Percentiles rank a stretch among this genome's conserved stretches.
phyloP scores from a whole-genome alignment of 2,888 invertebrate genomes.

The Scelioninae gen. 1 region DNA sequence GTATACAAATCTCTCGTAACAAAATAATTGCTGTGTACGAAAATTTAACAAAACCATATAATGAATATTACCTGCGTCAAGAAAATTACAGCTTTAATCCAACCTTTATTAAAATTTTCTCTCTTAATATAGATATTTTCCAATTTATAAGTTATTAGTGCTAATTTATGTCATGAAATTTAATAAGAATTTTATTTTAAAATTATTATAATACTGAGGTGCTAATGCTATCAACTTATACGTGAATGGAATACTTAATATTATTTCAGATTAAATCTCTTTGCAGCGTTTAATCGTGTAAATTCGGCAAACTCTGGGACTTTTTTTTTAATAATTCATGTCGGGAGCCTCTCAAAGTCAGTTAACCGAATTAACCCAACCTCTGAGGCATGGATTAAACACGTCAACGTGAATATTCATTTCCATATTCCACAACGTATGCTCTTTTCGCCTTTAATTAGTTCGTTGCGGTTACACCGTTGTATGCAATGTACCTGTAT shows the following conservation, averaged over 20 bases:
- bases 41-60: not conserved
- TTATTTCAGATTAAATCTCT: slow-evolving; percentile 2
- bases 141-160: not conserved
- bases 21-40: not conserved
- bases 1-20: not conserved
- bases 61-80: not conserved
- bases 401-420: slow-evolving; percentile 49
- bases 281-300: slow-evolving; percentile 16
- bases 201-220: not conserved
- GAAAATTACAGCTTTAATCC: not conserved
- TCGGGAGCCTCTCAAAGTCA: slow-evolving; percentile 28
- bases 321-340: slow-evolving; percentile 29
- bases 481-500: not conserved
- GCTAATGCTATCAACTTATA: not conserved
- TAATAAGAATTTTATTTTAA: not conserved
- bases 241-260: not conserved
- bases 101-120: slow-evolving; percentile 9
- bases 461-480: slow-evolving; percentile 44
- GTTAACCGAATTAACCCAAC: slow-evolving; percentile 44
- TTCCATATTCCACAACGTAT: slow-evolving; percentile 47
- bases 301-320: slow-evolving; percentile 2
- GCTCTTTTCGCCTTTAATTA: slow-evolving; percentile 50
- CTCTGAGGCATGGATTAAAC: slow-evolving; percentile 44
- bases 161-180: not conserved
- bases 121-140: not conserved